These are phyloP conservation scores for Microtus pennsylvanicus DNA, from an alignment of 2,113 vertebrate genomes.

Conservation along the genomic window DNA sequence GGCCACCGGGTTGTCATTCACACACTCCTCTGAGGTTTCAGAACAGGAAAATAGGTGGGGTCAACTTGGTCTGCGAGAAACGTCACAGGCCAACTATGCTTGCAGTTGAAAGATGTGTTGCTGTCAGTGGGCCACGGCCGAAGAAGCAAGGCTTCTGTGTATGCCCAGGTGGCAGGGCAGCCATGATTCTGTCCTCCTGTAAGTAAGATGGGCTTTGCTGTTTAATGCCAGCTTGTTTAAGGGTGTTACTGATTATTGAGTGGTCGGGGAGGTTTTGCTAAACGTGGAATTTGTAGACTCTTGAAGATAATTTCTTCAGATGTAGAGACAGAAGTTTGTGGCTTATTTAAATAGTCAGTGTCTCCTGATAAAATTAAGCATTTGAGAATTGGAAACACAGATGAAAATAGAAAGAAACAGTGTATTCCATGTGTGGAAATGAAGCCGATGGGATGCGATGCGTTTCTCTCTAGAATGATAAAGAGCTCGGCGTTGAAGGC, in stretches of 20 bases:
- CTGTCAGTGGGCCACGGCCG: slow-evolving; percentile 3
- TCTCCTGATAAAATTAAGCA: not conserved
- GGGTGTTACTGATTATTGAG: not conserved
- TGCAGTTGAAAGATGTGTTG: slow-evolving; percentile 70
- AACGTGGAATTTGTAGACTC: not conserved
- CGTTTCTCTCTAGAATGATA: not conserved
- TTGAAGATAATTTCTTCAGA: slow-evolving; percentile 17
- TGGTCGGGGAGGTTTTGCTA: not conserved
- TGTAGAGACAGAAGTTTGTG: not conserved
- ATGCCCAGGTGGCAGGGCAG: not conserved
- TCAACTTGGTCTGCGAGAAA: slow-evolving; percentile 65
- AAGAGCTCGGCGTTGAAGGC: not conserved
- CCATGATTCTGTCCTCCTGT: slow-evolving; percentile 87
- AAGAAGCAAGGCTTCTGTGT: slow-evolving; percentile 46
- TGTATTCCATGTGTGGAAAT: not conserved
- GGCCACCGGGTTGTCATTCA: slow-evolving; percentile 48
- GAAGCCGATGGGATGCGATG: not conserved
- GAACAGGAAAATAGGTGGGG: slow-evolving; percentile 82
- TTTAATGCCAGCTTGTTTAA: slow-evolving; percentile 2
- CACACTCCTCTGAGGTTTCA: slow-evolving; percentile 70
- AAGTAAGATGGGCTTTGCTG: slow-evolving; percentile 79
- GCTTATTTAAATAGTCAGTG: not conserved
- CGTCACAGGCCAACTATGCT: not conserved
- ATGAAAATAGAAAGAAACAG: not conserved
- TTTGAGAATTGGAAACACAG: not conserved